Base-by-base conservation (phyloP, 1,140 invertebrate genomes). In the Hylyphantes graminicola region DNA sequence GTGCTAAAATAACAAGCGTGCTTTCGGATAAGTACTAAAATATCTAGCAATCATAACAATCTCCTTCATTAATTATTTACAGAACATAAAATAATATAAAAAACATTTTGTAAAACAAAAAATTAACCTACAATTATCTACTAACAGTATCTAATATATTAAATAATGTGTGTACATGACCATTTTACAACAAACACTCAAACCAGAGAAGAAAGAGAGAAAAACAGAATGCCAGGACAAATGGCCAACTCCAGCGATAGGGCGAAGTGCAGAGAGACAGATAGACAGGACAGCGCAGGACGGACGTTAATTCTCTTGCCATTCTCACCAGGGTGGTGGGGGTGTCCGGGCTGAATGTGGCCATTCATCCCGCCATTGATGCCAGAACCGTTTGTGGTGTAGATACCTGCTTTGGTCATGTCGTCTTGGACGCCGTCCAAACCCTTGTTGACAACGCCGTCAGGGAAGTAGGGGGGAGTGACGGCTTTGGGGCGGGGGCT, bases 401-500 rank as follows among this genome's bases (percentile, higher is more conserved):
- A 87, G 63, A 78, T 68, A 75, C 64, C 61, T 77, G 74, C 61
- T 85, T 87, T 87, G 21, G 53, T 72, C 1, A 77, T 85, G 53
- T 86, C 85, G 21, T 87, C 86, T 35, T 76, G 54, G 8, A 61
- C 59, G 21, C 72, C 85, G 68, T 97, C 95, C 11, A 97, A 90
- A 51, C 95, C 95, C 67, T 97, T 97, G 89, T 97, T 97, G 90
- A 97, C 95, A 90, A 96, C 93, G 7, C 94, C 94, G n/a, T 93
- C 93, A 35, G 93, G 92, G 15, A 94, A 93, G 87, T 95, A 95
- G 87, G 96, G 96, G 12, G 96, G 95, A 3, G 95, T 92, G 6
- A 95, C 94, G 88, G 95, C 93, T 70, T 94, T 94, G 2, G 95
- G 94, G 59, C 94, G 92, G 8, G 92, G 90, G 74, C 92, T 93